Evolutionary conservation across 2,888 invertebrate species (phyloP).

Genomic region (Anthophora plumipes): DNA sequence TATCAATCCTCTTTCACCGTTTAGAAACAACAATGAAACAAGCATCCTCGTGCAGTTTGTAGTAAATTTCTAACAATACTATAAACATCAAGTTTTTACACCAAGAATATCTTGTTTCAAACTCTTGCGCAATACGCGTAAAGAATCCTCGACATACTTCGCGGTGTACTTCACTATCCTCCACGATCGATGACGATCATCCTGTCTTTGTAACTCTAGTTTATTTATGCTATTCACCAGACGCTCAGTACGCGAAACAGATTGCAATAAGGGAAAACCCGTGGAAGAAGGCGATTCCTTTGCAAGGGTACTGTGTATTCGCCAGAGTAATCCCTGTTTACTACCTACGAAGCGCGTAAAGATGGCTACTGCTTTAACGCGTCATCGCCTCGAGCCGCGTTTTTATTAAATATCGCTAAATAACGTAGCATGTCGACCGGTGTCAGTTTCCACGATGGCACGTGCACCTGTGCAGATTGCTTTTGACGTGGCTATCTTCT

Average conservation of each 20-base stretch:
- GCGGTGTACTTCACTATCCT: neutral
- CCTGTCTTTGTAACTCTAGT: neutral
- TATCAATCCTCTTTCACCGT: neutral
- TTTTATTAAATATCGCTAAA: conserved; percentile 64
- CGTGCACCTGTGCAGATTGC: conserved; percentile 55
- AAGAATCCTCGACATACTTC: conserved; percentile 21
- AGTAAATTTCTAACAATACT: neutral
- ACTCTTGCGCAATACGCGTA: conserved; percentile 14
- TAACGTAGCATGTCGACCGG: conserved; percentile 39
- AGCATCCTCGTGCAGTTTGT: neutral
- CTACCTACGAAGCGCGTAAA: conserved; percentile 18
- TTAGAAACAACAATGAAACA: neutral
- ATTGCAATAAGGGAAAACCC: neutral
- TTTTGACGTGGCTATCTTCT: conserved; percentile 58
- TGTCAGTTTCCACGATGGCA: conserved; percentile 50
- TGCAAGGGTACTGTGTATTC: neutral
- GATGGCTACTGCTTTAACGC: conserved; percentile 51
- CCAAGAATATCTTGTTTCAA: conserved; percentile 11
- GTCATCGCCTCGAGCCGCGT: conserved; percentile 28
- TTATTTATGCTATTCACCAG: neutral
- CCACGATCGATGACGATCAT: conserved; percentile 5
- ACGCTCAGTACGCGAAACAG: neutral
- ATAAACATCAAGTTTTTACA: neutral
- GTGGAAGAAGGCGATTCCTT: neutral
- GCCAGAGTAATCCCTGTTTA: conserved; percentile 41